Base-by-base conservation (phyloP, 1,140 invertebrate genomes). In the Habropoda laboriosa region DNA sequence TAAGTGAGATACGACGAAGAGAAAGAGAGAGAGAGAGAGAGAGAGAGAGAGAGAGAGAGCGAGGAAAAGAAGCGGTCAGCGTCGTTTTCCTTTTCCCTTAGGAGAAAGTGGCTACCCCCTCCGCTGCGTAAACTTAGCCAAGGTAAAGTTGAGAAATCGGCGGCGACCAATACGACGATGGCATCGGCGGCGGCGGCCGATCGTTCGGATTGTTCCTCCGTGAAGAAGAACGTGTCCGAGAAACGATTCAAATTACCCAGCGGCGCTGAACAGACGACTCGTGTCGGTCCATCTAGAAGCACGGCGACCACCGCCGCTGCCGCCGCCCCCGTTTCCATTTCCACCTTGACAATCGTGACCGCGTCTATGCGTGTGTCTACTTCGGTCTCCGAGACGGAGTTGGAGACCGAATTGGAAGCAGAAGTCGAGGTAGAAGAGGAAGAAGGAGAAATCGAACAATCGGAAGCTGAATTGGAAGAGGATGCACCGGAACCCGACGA, bases 51-150 rank as follows among this genome's bases (percentile, higher is more conserved):
- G n/a, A n/a, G n/a, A n/a, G n/a, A n/a, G n/a, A n/a, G n/a, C n/a
- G n/a, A n/a, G n/a, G n/a, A n/a, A n/a, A n/a, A n/a, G n/a, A n/a
- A n/a, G n/a, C n/a, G n/a, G n/a, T n/a, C n/a, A n/a, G n/a, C n/a
- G n/a, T n/a, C n/a, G n/a, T 60, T 66, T 57, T 40, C 66, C 77
- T 55, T 75, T 45, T 82, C 42, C 85, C 81, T 80, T 85, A 96
- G 95, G 87, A 96, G 97, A 91, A 98, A 98, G 95, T 99, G 98
- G 98, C 93, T 99, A 72, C 97, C 97, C 66, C 96, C 96, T 72
- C 97, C 96, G 45, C 94, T 98, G 61, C 95, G 98, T 73, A 99
- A 99, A 92, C 94, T 97, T 76, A 98, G 97, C 84, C 97, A 97
- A 91, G 96, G 96, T 60, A 98, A 97, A 93, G 95, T 96, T 53